These are phyloP conservation scores for Tokudaia muenninki DNA, from an alignment of 2,797 vertebrate species.

Conservation along the genomic window DNA sequence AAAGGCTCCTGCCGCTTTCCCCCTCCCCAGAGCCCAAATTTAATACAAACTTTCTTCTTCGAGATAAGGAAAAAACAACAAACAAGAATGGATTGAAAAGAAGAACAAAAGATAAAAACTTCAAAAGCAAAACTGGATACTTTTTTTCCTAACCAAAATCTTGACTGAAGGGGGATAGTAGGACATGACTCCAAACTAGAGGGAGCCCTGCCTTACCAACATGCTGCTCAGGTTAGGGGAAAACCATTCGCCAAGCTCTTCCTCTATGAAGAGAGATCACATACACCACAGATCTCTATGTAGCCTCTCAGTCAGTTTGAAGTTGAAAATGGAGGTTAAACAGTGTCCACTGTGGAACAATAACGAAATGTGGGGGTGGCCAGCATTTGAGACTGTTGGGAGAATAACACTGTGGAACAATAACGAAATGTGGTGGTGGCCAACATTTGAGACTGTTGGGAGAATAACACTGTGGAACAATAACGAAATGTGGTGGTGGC, in stretches of 20 bases:
- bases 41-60: slow-evolving; percentile 42
- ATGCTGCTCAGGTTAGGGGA: background rate
- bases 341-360: background rate
- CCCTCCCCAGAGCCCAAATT: background rate
- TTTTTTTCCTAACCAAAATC: background rate
- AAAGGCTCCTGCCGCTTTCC: background rate
- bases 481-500: background rate
- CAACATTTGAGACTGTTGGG: background rate
- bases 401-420: background rate
- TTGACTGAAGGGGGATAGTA: background rate
- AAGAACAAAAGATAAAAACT: background rate
- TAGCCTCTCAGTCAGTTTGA: background rate
- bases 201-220: background rate
- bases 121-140: background rate
- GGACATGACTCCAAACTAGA: background rate
- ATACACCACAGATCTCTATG: background rate
- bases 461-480: background rate
- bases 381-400: background rate
- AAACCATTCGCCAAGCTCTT: background rate
- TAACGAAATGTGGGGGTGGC: background rate
- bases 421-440: background rate
- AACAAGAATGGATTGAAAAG: slow-evolving; percentile 8
- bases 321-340: background rate
- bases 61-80: slow-evolving; percentile 10
- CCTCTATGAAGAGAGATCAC: too few relatives aligned